A percentile compares a stretch with the other conserved stretches of the same genome.
These are phyloP conservation scores for Cephus rjabovi DNA, from an alignment of 2,888 invertebrate species.

Conservation along the genomic window DNA sequence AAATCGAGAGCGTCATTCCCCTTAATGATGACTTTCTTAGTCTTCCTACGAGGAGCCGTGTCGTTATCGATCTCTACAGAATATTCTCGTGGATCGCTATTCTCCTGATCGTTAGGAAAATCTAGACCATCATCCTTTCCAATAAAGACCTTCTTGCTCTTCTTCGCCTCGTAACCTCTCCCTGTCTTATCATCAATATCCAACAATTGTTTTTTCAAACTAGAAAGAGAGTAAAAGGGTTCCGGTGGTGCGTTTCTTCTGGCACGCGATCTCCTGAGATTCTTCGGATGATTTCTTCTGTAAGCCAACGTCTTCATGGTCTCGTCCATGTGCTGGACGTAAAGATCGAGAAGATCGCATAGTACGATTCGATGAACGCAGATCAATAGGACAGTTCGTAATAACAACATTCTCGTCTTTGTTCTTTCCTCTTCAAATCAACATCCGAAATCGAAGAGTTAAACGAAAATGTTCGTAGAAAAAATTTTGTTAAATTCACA, in stretches of 20 bases:
- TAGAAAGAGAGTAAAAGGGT: constrained; percentile 38
- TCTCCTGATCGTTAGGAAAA: constrained; percentile 48
- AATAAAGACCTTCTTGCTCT: constrained; percentile 19
- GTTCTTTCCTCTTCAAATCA: background rate
- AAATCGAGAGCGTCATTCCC: background rate
- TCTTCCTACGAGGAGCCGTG: background rate
- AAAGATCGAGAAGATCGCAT: constrained; percentile 59
- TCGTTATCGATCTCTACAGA: constrained; percentile 22
- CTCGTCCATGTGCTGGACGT: constrained; percentile 64
- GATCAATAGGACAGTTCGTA: constrained; percentile 39
- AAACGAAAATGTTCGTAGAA: background rate
- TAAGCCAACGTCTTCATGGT: constrained; percentile 53
- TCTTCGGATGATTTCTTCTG: constrained; percentile 40
- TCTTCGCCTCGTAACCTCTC: background rate
- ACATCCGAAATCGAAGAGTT: background rate
- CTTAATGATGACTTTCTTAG: background rate
- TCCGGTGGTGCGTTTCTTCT: constrained; percentile 40
- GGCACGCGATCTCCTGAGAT: constrained; percentile 33
- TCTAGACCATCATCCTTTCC: constrained; percentile 46
- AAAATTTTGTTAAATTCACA: background rate
- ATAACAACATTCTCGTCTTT: constrained; percentile 45
- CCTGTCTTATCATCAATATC: constrained; percentile 46
- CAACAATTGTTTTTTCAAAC: constrained; percentile 51
- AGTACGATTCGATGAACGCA: constrained; percentile 39
- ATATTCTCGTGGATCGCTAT: constrained; percentile 30